Base-by-base conservation (phyloP, 2,113 vertebrate species). In the Tilapia sparmanii region DNA sequence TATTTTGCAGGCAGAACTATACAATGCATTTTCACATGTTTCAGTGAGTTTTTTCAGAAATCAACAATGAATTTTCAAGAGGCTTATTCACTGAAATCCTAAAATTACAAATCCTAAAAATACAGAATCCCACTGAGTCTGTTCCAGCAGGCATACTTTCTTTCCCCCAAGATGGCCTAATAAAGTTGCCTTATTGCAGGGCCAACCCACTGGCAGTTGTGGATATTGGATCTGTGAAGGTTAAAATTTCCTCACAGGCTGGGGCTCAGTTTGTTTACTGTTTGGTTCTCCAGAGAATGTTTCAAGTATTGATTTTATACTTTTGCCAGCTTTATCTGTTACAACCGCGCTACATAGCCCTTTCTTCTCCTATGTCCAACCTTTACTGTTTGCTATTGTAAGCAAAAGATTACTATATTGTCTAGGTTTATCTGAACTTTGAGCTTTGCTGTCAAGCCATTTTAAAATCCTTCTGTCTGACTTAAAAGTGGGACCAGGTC, bases 231-330 rank as follows among this genome's bases (percentile, higher is more conserved):
- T 87, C 24, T 82, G 53, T 22, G 57, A 88, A 76, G 76, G 31
- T 24, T 38, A 33, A 68, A 84, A 86, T 80, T 88, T 82, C 82
- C 84, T 82, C 57, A 80, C 80, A 66, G 54, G 22, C 85, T 12
- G 19, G 33, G 71, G 84, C 81, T 86, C 26, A 81, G 45, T 40
- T 78, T 76, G 42, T 89, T 91, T 80, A 84, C 84, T 80, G 47
- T 83, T 57, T 33, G 18, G 42, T 81, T 40, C 80, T 76, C 82
- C 8, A 40, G 91, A 89, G 84, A 92, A 73, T 61, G 22, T 86
- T 55, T 80, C 47, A 52, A 54, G 68, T 86, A 88, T 87, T 68
- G 84, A 88, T 89, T 87, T 73, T 47, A 31, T 55, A 82, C 33
- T 73, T 86, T 80, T 80, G 47, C 76, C 33, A 81, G 59, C 15